These are phyloP conservation scores for Troides oblongomaculatus DNA, from an alignment of 2,888 invertebrate species.

Conservation along the genomic window DNA sequence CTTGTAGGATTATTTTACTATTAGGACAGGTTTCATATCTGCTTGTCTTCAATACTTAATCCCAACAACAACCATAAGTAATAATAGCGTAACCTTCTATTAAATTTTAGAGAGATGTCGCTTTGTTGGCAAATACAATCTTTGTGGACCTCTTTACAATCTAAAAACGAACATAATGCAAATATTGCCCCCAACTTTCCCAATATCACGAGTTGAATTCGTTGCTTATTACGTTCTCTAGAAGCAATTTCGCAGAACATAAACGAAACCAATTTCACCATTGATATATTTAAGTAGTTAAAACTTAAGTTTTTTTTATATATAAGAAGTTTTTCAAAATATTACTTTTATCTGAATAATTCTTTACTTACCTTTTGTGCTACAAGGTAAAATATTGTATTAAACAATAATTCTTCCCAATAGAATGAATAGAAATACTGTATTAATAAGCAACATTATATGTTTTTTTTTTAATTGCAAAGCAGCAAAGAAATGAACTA, in stretches of 20 bases:
- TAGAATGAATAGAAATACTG: no score
- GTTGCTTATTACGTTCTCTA: slow-evolving; percentile 18
- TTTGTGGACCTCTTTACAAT: slow-evolving; percentile 1
- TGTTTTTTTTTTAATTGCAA: no score
- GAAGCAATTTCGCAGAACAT: slow-evolving; percentile 14
- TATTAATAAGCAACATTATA: no score
- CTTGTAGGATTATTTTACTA: no score
- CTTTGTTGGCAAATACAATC: slow-evolving; percentile 7
- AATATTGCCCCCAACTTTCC: slow-evolving; percentile 26
- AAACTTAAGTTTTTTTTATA: background rate
- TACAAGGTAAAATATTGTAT: background rate
- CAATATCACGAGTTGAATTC: slow-evolving; percentile 21
- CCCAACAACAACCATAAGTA: background rate
- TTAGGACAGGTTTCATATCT: no score
- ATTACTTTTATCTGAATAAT: background rate
- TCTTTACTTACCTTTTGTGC: background rate
- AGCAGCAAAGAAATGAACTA: no score
- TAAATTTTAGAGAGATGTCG: slow-evolving; percentile 4
- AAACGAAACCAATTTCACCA: slow-evolving; percentile 12
- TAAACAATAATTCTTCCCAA: no score
- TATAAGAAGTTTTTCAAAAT: no score
- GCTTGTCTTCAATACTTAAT: background rate
- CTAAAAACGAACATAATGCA: slow-evolving; percentile 27
- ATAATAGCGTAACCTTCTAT: background rate
- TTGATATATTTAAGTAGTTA: background rate